Percentiles rank a stretch among this genome's conserved stretches.
These are phyloP conservation scores for Phyllotis vaccarum DNA, from an alignment of 2,797 vertebrate species.

Conservation along the genomic window DNA sequence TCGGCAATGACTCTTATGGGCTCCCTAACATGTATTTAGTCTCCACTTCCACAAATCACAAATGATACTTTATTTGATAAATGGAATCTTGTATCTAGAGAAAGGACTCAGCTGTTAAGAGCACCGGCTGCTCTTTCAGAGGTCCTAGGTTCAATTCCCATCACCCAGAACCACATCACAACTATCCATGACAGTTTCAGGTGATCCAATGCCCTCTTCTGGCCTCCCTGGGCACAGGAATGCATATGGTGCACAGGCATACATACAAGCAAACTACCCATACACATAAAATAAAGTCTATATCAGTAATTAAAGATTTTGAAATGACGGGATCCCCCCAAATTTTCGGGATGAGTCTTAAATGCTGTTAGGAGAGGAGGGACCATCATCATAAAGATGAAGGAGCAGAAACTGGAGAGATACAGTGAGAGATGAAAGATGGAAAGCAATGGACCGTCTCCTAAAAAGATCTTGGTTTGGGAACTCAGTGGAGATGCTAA, in stretches of 20 bases:
- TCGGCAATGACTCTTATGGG: background rate
- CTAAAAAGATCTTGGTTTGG: background rate
- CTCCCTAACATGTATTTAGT: background rate
- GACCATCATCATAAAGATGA: background rate
- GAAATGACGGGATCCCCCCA: background rate
- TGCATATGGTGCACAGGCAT: background rate
- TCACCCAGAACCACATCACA: background rate
- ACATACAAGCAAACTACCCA: background rate
- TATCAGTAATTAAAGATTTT: slow-evolving; percentile 27
- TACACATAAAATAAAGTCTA: background rate
- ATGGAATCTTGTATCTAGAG: background rate
- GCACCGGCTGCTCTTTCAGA: background rate
- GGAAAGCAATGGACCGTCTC: background rate
- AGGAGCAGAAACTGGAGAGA: slow-evolving; percentile 9
- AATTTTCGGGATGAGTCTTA: background rate
- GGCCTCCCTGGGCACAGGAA: background rate
- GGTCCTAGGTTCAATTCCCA: background rate
- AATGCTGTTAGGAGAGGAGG: background rate
- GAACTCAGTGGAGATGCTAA: background rate
- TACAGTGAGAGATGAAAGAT: background rate
- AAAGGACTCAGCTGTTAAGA: background rate
- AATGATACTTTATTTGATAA: slow-evolving; percentile 50
- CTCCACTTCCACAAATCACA: background rate
- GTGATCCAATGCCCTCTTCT: background rate
- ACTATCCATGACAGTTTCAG: background rate